phyloP scores from a whole-genome alignment of 2,888 invertebrate species.

The Mactromeris polynyma region DNA sequence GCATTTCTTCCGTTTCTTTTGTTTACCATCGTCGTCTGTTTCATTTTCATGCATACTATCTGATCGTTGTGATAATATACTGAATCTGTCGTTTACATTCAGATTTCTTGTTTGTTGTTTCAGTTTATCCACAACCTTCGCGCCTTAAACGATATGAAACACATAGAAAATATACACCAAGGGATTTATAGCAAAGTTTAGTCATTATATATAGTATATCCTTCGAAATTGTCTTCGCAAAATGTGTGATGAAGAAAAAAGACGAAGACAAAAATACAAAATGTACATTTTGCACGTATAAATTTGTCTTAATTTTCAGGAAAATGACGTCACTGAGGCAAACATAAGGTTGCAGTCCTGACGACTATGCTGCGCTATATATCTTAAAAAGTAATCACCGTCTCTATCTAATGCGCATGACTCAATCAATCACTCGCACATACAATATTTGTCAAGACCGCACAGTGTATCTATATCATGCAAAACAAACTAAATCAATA shows the following conservation, averaged over 20 bases:
- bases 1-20: neutral
- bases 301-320: too few species aligned
- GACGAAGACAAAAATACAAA: too few species aligned
- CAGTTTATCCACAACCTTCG: conserved; percentile 44
- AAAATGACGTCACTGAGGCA: too few species aligned
- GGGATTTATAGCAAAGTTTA: neutral
- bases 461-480: neutral
- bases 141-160: conserved; percentile 14
- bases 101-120: conserved; percentile 6
- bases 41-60: neutral
- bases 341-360: too few species aligned
- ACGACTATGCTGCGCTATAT: neutral
- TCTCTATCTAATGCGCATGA: neutral
- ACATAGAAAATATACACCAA: neutral
- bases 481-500: neutral
- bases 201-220: neutral
- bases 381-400: neutral
- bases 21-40: neutral
- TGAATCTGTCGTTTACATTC: neutral
- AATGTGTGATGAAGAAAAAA: too few species aligned
- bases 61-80: neutral
- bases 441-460: neutral
- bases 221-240: neutral
- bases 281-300: too few species aligned
- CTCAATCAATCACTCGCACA: neutral